Percentiles rank a stretch among this genome's conserved stretches.
Conservation (phyloP, 1,140 invertebrate genomes). For the Bombus difficillimus region DNA sequence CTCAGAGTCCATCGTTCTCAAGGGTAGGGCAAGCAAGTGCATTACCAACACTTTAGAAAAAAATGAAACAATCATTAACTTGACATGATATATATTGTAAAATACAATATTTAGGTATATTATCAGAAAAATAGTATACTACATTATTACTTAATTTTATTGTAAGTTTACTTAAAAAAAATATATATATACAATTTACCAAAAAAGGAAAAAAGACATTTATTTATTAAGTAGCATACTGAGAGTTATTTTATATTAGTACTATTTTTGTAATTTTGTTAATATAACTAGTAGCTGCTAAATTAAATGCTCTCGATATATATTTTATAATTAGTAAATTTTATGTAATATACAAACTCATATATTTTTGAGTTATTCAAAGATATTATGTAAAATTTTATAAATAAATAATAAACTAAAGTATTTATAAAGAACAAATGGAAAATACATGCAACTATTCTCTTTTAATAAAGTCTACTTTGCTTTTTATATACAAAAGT, state of each 20-base stretch:
- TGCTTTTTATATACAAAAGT: background rate
- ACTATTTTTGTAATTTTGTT: background rate
- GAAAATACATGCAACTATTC: background rate
- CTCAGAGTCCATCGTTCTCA: constrained; percentile 79
- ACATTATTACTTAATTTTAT: constrained; percentile 16
- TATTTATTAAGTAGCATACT: background rate
- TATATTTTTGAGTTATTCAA: background rate
- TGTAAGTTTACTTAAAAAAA: background rate
- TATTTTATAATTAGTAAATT: background rate
- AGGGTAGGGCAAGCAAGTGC: constrained; percentile 78
- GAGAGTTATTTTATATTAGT: background rate
- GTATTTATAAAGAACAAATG: background rate
- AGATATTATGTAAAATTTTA: background rate
- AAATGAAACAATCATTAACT: constrained; percentile 72
- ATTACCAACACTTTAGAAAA: constrained; percentile 78
- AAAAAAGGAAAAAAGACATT: background rate
- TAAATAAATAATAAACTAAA: background rate
- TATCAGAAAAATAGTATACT: constrained; percentile 28
- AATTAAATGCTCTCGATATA: background rate
- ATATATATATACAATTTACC: background rate
- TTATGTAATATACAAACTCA: background rate
- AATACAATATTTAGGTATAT: constrained; percentile 37
- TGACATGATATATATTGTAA: constrained; percentile 48
- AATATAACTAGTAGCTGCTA: background rate
- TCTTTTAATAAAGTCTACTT: background rate